A percentile compares a stretch with the other conserved stretches of the same genome.
Conservation (phyloP, 2,888 invertebrate species). For the Dryobotodes eremita region DNA sequence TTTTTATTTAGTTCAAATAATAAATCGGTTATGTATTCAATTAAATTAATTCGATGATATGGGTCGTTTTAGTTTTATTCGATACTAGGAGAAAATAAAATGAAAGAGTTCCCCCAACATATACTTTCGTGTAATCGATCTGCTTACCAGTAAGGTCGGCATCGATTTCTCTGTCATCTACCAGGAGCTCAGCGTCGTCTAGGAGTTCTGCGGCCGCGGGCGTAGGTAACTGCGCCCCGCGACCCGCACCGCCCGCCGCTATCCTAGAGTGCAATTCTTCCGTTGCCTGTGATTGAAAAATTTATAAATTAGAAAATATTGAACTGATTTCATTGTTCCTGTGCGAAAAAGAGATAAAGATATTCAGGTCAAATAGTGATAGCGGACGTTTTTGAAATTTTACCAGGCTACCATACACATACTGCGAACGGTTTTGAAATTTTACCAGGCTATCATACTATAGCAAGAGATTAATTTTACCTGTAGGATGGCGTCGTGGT, state of each 20-base stretch:
- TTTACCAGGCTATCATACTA: not conserved
- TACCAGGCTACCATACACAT: constrained; percentile 12
- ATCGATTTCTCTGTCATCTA: constrained; percentile 97
- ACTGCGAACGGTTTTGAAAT: no score
- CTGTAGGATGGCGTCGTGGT: constrained; percentile 97
- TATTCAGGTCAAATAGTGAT: not conserved
- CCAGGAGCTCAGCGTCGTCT: constrained; percentile 97
- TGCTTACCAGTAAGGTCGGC: constrained; percentile 94
- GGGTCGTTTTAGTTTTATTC: constrained; percentile 22
- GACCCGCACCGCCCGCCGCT: constrained; percentile 89
- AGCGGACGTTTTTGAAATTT: not conserved
- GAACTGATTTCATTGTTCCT: not conserved
- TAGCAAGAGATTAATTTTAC: constrained; percentile 74
- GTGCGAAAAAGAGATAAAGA: not conserved
- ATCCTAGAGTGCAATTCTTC: constrained; percentile 98
- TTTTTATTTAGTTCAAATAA: not conserved
- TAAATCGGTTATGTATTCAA: not conserved
- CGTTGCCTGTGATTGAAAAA: constrained; percentile 91
- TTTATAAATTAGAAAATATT: not conserved
- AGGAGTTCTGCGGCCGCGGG: constrained; percentile 96
- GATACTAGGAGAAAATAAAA: constrained; percentile 19
- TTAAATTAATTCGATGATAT: constrained; percentile 27
- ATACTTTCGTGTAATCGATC: not conserved
- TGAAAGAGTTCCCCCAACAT: not conserved
- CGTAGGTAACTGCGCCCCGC: constrained; percentile 92